Evolutionary conservation across 2,113 vertebrate species (phyloP).

Genomic region (Haplotaxodon microlepis): DNA sequence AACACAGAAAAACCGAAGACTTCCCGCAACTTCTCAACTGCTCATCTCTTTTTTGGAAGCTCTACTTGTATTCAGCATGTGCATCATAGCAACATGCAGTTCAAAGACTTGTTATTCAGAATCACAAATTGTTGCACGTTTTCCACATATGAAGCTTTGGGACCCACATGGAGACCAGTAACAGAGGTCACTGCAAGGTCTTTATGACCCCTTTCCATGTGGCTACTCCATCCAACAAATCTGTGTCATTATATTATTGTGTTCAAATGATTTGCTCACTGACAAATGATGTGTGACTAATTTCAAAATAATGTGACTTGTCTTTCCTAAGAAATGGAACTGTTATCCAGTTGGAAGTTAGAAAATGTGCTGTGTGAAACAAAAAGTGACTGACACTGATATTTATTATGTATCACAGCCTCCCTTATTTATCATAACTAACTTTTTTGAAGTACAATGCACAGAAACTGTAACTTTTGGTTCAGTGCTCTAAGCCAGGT

Average conservation of each 20-base stretch:
- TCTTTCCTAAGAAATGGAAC: slow-evolving; percentile 13
- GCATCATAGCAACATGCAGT: background rate
- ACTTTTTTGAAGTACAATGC: background rate
- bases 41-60: slow-evolving; percentile 5
- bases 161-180: slow-evolving; percentile 24
- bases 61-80: slow-evolving; percentile 2
- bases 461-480: background rate
- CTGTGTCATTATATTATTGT: slow-evolving; percentile 47
- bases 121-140: slow-evolving; percentile 16
- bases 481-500: background rate
- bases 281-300: slow-evolving; percentile 59
- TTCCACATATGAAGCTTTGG: slow-evolving; percentile 3
- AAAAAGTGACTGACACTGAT: background rate
- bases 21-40: slow-evolving; percentile 14
- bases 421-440: background rate
- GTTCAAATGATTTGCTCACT: slow-evolving; percentile 52
- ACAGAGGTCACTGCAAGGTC: slow-evolving; percentile 40
- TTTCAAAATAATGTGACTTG: slow-evolving; percentile 40
- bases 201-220: background rate
- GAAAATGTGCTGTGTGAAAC: background rate
- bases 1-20: slow-evolving; percentile 45
- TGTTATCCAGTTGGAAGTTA: slow-evolving; percentile 11
- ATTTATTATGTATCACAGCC: background rate
- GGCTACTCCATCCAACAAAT: slow-evolving; percentile 11
- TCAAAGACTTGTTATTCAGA: slow-evolving; percentile 18